These are phyloP conservation scores for Meloidogyne hapla DNA, from an alignment of 1,140 invertebrate species.

Conservation along the genomic window DNA sequence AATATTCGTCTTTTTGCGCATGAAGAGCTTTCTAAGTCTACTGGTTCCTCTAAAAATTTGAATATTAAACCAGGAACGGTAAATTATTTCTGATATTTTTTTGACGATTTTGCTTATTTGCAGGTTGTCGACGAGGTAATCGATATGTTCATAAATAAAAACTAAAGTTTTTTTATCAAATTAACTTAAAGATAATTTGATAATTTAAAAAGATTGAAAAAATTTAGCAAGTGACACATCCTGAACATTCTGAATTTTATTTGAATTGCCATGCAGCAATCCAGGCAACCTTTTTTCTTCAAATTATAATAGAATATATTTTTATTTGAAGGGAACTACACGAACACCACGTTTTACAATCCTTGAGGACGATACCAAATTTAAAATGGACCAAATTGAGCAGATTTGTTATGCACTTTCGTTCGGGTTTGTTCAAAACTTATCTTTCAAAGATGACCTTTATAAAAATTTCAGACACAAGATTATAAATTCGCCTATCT, in stretches of 20 bases:
- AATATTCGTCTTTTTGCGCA: constrained; percentile 36
- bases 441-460: background rate
- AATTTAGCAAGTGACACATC: constrained; percentile 36
- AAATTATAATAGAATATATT: too few species aligned
- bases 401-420: background rate
- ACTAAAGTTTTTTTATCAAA: too few species aligned
- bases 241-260: constrained; percentile 38
- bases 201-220: too few species aligned
- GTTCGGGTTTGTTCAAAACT: background rate
- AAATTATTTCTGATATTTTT: constrained; percentile 16
- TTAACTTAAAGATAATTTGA: too few species aligned
- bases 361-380: constrained; percentile 35
- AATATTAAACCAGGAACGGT: constrained; percentile 44
- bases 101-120: background rate
- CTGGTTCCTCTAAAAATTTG: constrained; percentile 13
- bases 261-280: constrained; percentile 36
- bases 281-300: background rate
- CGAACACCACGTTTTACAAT: constrained; percentile 39
- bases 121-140: constrained; percentile 17
- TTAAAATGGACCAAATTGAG: constrained; percentile 28
- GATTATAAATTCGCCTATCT: constrained; percentile 42
- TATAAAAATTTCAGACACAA: constrained; percentile 34
- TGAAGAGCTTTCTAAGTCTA: background rate
- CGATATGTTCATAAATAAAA: too few species aligned
- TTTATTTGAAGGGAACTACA: constrained; percentile 34